Conservation (phyloP, 2,113 vertebrate genomes). For the Seriola rivoliana region DNA sequence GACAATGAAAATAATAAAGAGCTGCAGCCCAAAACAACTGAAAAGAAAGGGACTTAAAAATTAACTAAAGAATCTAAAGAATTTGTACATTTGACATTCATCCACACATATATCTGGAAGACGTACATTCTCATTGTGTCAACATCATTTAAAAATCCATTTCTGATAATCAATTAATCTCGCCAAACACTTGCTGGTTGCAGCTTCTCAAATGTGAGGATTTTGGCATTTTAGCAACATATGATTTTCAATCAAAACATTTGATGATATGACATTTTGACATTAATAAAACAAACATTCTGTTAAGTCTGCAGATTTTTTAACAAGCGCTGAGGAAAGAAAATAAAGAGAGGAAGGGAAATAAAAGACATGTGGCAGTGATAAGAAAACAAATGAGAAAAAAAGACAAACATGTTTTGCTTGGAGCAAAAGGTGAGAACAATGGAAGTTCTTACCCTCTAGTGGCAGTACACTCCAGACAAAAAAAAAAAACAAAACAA, state of each 20-base stretch:
- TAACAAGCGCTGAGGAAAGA: neutral
- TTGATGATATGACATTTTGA: neutral
- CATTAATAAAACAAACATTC: slow-evolving; percentile 2
- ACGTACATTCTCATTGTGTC: neutral
- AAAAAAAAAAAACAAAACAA: slow-evolving; percentile 4
- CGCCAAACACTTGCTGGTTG: neutral
- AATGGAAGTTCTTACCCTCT: slow-evolving; percentile 69
- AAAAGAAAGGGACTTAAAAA: neutral
- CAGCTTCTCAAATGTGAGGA: neutral
- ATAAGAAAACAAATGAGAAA: slow-evolving; percentile 14
- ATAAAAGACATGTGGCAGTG: slow-evolving; percentile 10
- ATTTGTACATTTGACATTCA: neutral
- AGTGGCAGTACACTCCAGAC: slow-evolving; percentile 36
- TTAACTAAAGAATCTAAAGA: no score
- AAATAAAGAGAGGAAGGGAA: neutral
- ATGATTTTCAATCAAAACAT: neutral
- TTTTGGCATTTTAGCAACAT: neutral
- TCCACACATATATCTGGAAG: neutral
- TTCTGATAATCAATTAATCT: neutral
- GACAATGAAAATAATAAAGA: neutral
- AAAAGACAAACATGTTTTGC: slow-evolving; percentile 11
- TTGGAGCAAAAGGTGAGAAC: slow-evolving; percentile 53
- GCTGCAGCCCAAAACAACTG: neutral
- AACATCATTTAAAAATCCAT: neutral
- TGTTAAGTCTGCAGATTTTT: neutral